Evolutionary conservation across 2,797 vertebrate genomes (phyloP).

Genomic region (Fratercula arctica): DNA sequence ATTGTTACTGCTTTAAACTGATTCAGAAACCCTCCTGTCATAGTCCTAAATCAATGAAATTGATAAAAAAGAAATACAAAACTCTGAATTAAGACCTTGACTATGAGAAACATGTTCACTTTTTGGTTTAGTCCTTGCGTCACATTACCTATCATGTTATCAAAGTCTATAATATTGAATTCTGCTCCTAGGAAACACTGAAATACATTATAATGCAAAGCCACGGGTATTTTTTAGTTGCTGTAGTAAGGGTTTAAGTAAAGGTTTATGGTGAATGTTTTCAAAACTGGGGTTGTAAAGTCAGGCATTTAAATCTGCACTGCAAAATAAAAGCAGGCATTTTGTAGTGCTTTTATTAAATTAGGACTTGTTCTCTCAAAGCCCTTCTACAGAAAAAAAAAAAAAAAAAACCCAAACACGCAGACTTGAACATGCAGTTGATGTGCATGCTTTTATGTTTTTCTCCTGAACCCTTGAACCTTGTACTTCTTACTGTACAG

Average conservation of each 20-base stretch:
- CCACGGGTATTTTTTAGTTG: neutral
- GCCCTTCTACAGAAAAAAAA: neutral
- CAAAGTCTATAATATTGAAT: neutral
- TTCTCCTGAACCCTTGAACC: neutral
- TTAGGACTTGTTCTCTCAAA: neutral
- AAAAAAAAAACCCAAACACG: neutral
- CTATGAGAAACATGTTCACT: neutral
- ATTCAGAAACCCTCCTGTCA: neutral
- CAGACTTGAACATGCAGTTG: neutral
- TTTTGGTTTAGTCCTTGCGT: neutral
- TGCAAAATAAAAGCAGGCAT: neutral
- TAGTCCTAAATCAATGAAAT: neutral
- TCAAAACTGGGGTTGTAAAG: neutral
- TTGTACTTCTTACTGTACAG: neutral
- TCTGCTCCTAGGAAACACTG: neutral
- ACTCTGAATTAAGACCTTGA: neutral
- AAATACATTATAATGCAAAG: neutral
- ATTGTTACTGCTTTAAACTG: neutral
- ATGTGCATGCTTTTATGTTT: neutral
- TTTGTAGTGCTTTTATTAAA: neutral
- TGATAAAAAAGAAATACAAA: neutral
- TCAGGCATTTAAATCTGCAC: neutral
- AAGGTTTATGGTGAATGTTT: neutral
- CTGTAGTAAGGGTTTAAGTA: neutral
- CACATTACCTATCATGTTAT: neutral